Evolutionary conservation across 2,797 vertebrate species (phyloP).

Genomic region (Euphonia xanthogaster): DNA sequence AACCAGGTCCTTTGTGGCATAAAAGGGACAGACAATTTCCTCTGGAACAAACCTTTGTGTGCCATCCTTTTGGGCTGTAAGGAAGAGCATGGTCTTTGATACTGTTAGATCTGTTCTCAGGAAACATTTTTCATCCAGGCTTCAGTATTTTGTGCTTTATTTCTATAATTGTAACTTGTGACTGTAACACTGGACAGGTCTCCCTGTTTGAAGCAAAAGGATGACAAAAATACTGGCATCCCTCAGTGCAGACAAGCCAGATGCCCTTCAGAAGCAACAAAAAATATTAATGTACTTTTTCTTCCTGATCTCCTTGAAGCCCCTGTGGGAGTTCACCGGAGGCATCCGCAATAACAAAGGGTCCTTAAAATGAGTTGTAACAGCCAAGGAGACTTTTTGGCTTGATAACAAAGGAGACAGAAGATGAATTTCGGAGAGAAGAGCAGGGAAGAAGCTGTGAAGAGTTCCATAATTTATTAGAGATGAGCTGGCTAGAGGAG

Average conservation of each 20-base stretch:
- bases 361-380: constrained; percentile 6
- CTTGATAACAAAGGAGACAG: neutral
- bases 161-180: neutral
- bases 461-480: neutral
- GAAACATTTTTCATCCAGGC: neutral
- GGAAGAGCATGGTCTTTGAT: neutral
- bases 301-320: neutral
- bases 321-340: neutral
- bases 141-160: neutral
- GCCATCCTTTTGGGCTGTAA: neutral
- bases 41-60: neutral
- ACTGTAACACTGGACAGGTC: neutral
- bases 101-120: neutral
- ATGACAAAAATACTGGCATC: neutral
- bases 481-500: neutral
- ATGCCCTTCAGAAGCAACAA: neutral
- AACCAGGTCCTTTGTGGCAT: neutral
- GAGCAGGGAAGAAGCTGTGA: neutral
- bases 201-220: neutral
- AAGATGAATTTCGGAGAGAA: neutral
- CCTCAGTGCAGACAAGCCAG: neutral
- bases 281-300: neutral
- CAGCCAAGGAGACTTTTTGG: neutral
- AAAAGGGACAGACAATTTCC: neutral
- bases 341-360: neutral